Conservation (phyloP, 1,140 invertebrate genomes). For the Periplaneta americana region DNA sequence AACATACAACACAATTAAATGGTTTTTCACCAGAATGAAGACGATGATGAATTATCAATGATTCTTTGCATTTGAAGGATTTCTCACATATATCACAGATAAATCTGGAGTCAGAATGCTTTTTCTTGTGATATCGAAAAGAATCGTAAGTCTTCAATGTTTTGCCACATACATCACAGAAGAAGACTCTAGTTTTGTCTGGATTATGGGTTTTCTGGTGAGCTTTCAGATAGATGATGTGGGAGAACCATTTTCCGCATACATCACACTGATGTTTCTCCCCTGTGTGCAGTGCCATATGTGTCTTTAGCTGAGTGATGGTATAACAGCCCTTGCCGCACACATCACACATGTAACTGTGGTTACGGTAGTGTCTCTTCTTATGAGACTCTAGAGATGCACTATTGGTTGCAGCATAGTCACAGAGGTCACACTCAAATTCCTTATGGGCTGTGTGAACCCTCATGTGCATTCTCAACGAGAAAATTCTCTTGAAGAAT, state of each 20-base stretch:
- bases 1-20: slow-evolving; percentile 40
- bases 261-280: slow-evolving; percentile 45
- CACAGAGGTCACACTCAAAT: slow-evolving; percentile 38
- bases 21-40: slow-evolving; percentile 53
- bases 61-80: slow-evolving; percentile 36
- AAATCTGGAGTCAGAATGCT: slow-evolving; percentile 39
- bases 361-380: slow-evolving; percentile 48
- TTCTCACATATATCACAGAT: slow-evolving; percentile 38
- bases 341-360: slow-evolving; percentile 52
- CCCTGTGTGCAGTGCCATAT: slow-evolving; percentile 50
- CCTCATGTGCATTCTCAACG: slow-evolving; percentile 37
- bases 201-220: slow-evolving; percentile 24
- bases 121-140: not conserved
- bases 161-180: not conserved
- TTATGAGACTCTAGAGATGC: slow-evolving; percentile 33
- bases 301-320: slow-evolving; percentile 49
- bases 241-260: slow-evolving; percentile 47
- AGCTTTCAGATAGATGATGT: slow-evolving; percentile 26
- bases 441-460: slow-evolving; percentile 36
- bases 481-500: slow-evolving; percentile 40
- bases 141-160: not conserved
- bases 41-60: slow-evolving; percentile 48
- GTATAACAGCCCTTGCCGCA: slow-evolving; percentile 45
- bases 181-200: slow-evolving; percentile 13
- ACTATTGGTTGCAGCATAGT: slow-evolving; percentile 35